Conservation (phyloP, 2,113 vertebrate species). For the Zootoca vivipara region DNA sequence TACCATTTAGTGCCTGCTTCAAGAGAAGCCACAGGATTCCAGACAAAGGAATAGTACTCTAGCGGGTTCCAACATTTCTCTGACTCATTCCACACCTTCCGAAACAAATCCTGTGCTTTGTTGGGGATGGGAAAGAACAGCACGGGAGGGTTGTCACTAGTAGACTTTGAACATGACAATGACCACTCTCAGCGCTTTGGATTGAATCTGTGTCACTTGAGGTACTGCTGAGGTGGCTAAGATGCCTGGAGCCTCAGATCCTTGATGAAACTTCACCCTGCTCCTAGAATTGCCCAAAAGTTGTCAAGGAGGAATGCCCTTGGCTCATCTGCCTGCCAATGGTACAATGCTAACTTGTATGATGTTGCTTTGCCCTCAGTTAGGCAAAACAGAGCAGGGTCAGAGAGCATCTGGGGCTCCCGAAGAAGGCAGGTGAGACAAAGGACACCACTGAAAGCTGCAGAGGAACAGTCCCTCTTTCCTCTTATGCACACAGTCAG, state of each 20-base stretch:
- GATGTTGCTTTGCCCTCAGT: not conserved
- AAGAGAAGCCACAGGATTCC: not conserved
- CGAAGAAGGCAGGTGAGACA: too few species aligned
- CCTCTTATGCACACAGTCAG: not conserved
- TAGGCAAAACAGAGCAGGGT: not conserved
- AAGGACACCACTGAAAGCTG: not conserved
- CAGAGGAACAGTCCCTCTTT: too few species aligned
- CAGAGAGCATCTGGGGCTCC: not conserved
- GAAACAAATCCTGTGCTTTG: not conserved
- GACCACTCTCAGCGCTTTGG: not conserved
- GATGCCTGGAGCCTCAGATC: not conserved
- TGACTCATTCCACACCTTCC: not conserved
- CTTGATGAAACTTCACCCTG: not conserved
- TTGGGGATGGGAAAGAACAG: not conserved
- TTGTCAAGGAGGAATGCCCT: not conserved
- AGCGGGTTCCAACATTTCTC: not conserved
- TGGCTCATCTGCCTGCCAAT: not conserved
- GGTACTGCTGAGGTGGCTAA: not conserved
- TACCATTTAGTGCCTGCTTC: not conserved
- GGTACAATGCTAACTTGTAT: not conserved
- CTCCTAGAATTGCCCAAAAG: not conserved
- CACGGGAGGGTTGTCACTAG: not conserved
- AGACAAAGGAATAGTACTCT: not conserved
- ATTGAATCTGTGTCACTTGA: not conserved
- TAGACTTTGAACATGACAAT: not conserved